These are phyloP conservation scores for Mesorhabditis spiculigera DNA, from an alignment of 2,888 invertebrate genomes.

Conservation along the genomic window DNA sequence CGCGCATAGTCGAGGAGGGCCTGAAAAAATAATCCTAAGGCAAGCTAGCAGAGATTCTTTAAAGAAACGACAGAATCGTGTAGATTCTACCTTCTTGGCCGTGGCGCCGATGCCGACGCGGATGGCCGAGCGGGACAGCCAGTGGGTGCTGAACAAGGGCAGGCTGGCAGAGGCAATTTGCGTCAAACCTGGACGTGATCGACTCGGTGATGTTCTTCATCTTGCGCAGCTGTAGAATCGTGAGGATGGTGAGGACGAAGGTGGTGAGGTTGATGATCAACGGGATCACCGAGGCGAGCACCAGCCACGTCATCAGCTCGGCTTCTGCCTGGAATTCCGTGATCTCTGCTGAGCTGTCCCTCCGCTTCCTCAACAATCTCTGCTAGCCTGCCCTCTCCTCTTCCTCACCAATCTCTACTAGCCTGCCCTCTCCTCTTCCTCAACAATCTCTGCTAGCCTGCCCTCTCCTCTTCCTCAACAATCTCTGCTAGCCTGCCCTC, in stretches of 20 bases:
- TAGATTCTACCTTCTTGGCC: conserved; percentile 18
- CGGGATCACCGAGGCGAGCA: conserved; percentile 1
- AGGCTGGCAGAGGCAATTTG: neutral
- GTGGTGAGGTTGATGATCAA: neutral
- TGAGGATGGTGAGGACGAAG: conserved; percentile 4
- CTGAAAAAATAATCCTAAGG: neutral
- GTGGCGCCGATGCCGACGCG: conserved; percentile 37
- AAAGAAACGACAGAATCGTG: neutral
- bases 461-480: too few species aligned
- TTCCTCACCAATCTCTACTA: too few species aligned
- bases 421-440: too few species aligned
- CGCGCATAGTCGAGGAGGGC: neutral
- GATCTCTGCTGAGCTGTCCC: too few species aligned
- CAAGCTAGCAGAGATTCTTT: neutral
- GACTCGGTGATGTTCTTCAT: conserved; percentile 4
- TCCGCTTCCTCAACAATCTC: too few species aligned
- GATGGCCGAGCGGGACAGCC: conserved; percentile 38
- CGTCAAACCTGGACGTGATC: conserved; percentile 3
- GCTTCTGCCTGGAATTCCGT: neutral
- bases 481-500: too few species aligned
- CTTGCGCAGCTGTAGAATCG: conserved; percentile 1
- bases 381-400: too few species aligned
- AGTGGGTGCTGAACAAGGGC: conserved; percentile 28
- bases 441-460: too few species aligned
- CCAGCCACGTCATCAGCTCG: neutral